Base-by-base conservation (phyloP, 2,797 vertebrate genomes). In the Loris lydekkerianus region DNA sequence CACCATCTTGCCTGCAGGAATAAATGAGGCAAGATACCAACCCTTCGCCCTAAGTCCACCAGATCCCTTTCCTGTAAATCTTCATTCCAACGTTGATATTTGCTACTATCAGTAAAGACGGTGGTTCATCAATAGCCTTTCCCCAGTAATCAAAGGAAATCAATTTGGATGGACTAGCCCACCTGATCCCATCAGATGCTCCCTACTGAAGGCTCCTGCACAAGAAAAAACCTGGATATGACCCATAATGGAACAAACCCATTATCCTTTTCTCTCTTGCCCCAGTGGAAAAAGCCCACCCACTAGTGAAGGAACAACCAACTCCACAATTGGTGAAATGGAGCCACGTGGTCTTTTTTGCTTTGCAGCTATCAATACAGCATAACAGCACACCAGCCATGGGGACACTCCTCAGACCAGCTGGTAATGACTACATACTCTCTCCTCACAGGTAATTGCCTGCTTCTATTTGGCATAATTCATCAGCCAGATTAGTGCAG, bases 391-490 rank as follows among this genome's bases (percentile, higher is more conserved):
- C 80, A 92, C 34, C 1, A 46, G 80, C 73, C 34, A 56, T 1
- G 11, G 21, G 73, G 70, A 85, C 21, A 60, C 60, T 72, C 73
- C 70, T 83, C 63, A 25, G 31, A 37, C 23, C 72, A 61, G 69
- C 72, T 93, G 91, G 78, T 86, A 70, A 89, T 1, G 65, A 88
- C 70, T 75, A 91, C 97, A 94, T 23, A 94, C n/a, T 73, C 37
- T 70, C 93, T 88, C 65, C 81, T 89, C 21, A 15, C 43, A 72
- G 60, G 63, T 94, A 96, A 97, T 63, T 96, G 94, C 65, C 80
- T 90, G 81, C 72, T 97, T 97, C 91, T 96, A 61, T 96, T 91
- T 95, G 93, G 97, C 95, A 96, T 88, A 97, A 97, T 67, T 96
- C 88, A 97, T 90, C 97, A 95, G 81, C 53, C 58, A 72, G 29